A percentile compares a stretch with the other conserved stretches of the same genome.
These are phyloP conservation scores for Motacilla alba DNA, from an alignment of 2,113 vertebrate species.

Conservation along the genomic window DNA sequence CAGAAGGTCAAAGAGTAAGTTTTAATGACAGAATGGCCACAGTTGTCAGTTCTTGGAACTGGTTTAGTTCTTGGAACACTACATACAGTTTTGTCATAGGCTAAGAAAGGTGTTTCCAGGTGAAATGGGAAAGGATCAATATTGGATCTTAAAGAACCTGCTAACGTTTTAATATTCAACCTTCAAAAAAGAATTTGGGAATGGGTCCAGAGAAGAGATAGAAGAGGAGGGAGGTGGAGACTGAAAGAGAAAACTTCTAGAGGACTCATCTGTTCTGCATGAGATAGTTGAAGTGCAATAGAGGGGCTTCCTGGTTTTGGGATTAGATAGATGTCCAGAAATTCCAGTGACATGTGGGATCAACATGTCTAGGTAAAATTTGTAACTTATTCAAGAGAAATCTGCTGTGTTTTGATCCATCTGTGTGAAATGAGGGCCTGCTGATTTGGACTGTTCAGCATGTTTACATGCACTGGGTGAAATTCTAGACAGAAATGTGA, in stretches of 20 bases:
- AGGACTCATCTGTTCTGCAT: not conserved
- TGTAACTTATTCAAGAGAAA: not conserved
- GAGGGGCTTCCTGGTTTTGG: not conserved
- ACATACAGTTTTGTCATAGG: not conserved
- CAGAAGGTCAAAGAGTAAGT: not conserved
- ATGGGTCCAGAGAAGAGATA: not conserved
- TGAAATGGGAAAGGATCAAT: not conserved
- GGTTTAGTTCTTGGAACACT: not conserved
- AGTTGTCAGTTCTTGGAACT: not conserved
- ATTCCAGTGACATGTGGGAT: not conserved
- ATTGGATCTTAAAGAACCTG: not conserved
- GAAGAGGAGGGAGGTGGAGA: not conserved
- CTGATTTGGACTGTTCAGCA: not conserved
- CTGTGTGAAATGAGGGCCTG: not conserved
- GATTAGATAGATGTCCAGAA: not conserved
- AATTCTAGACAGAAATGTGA: not conserved
- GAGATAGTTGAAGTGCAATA: not conserved
- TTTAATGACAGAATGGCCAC: not conserved
- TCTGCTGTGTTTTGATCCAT: not conserved
- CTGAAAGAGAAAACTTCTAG: not conserved
- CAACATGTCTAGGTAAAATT: not conserved
- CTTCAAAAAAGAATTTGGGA: not conserved
- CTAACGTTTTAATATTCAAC: not conserved
- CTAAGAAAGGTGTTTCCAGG: not conserved
- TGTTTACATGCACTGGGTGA: not conserved